Percentiles rank a stretch among this genome's conserved stretches.
Conservation (phyloP, 1,140 invertebrate species). For the Drosophila kohkoa region DNA sequence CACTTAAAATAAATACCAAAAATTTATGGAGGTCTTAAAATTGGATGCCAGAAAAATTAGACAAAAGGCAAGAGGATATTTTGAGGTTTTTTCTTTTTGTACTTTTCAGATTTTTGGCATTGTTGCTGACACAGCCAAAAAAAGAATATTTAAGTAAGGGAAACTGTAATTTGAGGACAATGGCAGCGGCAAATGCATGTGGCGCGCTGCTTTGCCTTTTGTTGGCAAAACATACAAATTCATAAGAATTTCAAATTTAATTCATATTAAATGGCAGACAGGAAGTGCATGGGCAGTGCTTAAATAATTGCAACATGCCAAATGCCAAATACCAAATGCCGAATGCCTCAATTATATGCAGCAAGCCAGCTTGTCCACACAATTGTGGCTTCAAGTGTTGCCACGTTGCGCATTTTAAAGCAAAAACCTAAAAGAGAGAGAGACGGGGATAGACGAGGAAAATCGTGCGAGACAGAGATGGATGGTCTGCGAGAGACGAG, state of each 20-base stretch:
- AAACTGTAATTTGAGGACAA: conserved; percentile 34
- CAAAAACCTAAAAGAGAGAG: not conserved
- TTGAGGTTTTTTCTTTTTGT: not conserved
- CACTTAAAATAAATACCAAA: conserved; percentile 37
- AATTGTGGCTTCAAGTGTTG: conserved; percentile 49
- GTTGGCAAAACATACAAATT: conserved; percentile 44
- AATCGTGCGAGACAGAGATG: conserved; percentile 6
- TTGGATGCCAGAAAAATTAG: conserved; percentile 12
- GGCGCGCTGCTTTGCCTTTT: conserved; percentile 30
- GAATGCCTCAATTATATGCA: conserved; percentile 32
- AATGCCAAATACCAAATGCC: not conserved
- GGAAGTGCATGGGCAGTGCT: conserved; percentile 56
- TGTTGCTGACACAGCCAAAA: conserved; percentile 44
- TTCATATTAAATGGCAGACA: conserved; percentile 76
- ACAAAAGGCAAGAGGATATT: conserved; percentile 39
- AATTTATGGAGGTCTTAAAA: conserved; percentile 34
- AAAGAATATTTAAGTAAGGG: conserved; percentile 3
- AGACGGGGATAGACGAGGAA: not conserved
- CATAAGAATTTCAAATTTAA: conserved; percentile 74
- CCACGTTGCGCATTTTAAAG: conserved; percentile 29
- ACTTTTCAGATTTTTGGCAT: conserved; percentile 44
- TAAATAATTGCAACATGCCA: conserved; percentile 63
- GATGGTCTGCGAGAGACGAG: not conserved
- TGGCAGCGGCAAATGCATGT: conserved; percentile 3
- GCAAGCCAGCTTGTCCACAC: conserved; percentile 6